Evolutionary conservation across 2,113 vertebrate genomes (phyloP), one percentile per base, ranked within the genome.

Genomic region (Penelope pileata): DNA sequence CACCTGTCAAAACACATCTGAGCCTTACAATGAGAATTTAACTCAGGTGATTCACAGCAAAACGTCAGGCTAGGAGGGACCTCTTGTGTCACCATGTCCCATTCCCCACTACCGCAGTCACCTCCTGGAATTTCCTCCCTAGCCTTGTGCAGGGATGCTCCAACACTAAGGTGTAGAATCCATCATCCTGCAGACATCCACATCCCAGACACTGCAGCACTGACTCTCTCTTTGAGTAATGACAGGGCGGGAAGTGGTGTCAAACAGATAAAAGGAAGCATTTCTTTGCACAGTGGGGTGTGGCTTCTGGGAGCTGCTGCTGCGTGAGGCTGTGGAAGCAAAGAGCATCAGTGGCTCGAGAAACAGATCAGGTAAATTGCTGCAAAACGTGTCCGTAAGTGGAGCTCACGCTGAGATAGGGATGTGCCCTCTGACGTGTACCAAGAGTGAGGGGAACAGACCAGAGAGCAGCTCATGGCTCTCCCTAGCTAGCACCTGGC

Each of bases 1-100:
- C 7, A 91, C 91, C 91, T 95, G 90, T 95, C 76, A 86, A 94
- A 88, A 94, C 93, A 94, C 91, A 95, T 30, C 95, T 90, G 91
- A 91, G 79, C 94, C 94, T 95, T 88, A 83, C 93, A 83, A 80
- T 12, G 19, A 80, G 93, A 93, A 90, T 64, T 91, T 0, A 74
- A 92, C 76, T 80, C 12, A 22, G 14, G 73, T 24, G 92, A n/a
- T 74, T 67, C 83, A 94, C 80, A 94, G 90, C 34, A 92, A 70
- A 86, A 78, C 0, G 36, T 66, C 78, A 76, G 43, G 40, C 75
- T 2, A 42, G 68, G 42, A 56, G 86, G 47, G 77, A 81, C 56
- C 56, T 66, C 60, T 15, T 0, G 6, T 68, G 50, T 66, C 63
- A 30, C 0, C 3, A 7, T 27, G 22, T 91, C 42, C 83, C 5